Base-by-base conservation (phyloP, 1,140 invertebrate species). In the Caerostris extrusa region DNA sequence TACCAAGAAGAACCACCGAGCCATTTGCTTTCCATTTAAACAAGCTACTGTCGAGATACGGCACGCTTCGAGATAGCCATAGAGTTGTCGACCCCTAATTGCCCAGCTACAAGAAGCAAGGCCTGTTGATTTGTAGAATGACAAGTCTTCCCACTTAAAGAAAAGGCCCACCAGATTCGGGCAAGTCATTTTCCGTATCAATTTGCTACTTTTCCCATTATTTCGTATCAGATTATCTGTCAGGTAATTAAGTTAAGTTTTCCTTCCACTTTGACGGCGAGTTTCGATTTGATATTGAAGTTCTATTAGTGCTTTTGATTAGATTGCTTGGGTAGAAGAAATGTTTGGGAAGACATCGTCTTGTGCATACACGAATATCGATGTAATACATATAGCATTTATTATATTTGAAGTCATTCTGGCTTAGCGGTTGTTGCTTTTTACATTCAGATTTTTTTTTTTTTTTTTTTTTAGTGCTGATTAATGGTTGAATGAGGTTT, bases 121-220 rank as follows among this genome's bases (percentile, higher is more conserved):
- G 56, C 19, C 71, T 91, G 90, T 91, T 91, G 90, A 81, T 91
- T 83, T 91, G 90, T 91, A 82, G 69, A 91, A 91, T 91, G 90
- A 91, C 90, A 91, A 91, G 90, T 82, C 77, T 82, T 91, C 56
- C 64, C 77, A 91, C 90, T 82, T 82, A 58, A 19, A 50, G 64
- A 82, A 61, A 56, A 67, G 17, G 71, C 69, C 90, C 77, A 82
- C 90, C 86, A 88, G 55, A n/a, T 53, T 89, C 19, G 87, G 87
- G 50, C 19, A 89, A 89, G 61, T 71, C 61, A 71, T 89, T 89
- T 89, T 89, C 87, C 87, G 87, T 90, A 90, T 90, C 88, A 90
- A 90, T 90, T 90, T 71, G 88, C 88, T 77, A 77, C 19, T 77
- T 71, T 90, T 57, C 88, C 88, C 53, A 64, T 90, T 90, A 71